phyloP scores from a whole-genome alignment of 2,113 vertebrate genomes.

The Rhynchomys soricoides region DNA sequence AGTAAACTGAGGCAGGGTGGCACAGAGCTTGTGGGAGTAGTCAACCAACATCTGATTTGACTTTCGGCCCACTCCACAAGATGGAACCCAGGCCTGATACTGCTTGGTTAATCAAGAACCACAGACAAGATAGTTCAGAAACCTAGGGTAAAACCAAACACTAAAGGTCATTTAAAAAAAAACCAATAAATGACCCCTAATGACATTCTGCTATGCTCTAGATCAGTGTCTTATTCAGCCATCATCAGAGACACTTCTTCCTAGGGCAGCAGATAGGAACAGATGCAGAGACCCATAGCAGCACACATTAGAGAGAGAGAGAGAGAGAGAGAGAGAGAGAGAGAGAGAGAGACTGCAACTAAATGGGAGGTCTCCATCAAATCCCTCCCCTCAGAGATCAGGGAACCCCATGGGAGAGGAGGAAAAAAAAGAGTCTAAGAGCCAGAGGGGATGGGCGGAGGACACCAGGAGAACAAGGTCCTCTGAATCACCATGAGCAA shows the following conservation, averaged over 20 bases:
- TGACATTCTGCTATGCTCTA: not conserved
- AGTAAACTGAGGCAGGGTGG: not conserved
- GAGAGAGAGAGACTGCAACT: too few relatives aligned
- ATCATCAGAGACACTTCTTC: not conserved
- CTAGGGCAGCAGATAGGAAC: not conserved
- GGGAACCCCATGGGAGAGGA: not conserved
- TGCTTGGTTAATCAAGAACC: not conserved
- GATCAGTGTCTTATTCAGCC: not conserved
- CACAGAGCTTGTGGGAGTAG: not conserved
- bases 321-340: too few relatives aligned
- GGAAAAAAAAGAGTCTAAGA: not conserved
- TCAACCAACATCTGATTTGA: not conserved
- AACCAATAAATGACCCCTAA: not conserved
- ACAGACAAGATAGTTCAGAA: not conserved
- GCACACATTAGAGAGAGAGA: not conserved
- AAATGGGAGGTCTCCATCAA: not conserved
- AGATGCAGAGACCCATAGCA: not conserved
- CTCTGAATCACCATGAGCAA: not conserved
- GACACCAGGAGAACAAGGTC: not conserved
- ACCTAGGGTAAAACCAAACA: not conserved
- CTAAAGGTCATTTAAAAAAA: not conserved
- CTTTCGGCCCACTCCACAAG: not conserved
- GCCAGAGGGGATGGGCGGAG: not conserved
- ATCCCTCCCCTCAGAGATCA: not conserved
- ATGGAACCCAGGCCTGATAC: not conserved